Percentiles rank a stretch among this genome's conserved stretches.
Conservation (phyloP, 1,140 invertebrate genomes). For the Probaryconus sp. region DNA sequence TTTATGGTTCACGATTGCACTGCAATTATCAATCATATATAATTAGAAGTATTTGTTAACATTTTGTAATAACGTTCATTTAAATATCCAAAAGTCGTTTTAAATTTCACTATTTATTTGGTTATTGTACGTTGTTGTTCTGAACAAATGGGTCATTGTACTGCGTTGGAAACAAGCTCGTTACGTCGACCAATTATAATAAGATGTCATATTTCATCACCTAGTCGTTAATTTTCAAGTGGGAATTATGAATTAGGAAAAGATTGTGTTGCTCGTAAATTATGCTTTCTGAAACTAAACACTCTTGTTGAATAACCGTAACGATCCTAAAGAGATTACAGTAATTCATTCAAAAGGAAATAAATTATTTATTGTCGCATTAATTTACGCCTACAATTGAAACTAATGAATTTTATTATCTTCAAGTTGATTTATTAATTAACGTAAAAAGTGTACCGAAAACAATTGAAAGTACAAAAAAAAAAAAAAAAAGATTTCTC, state of each 20-base stretch:
- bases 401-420: too few relatives aligned
- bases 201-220: slow-evolving; percentile 34
- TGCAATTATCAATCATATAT: too few relatives aligned
- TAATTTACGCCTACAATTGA: background rate
- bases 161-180: slow-evolving; percentile 13
- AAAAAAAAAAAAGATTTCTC: too few relatives aligned
- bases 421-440: too few relatives aligned
- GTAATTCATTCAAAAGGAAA: background rate
- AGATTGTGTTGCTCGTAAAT: slow-evolving; percentile 4
- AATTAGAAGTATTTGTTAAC: too few relatives aligned
- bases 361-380: slow-evolving; percentile 4
- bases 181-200: slow-evolving; percentile 34
- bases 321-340: background rate
- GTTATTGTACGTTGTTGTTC: background rate
- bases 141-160: slow-evolving; percentile 26
- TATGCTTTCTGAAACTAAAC: background rate
- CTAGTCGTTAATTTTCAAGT: slow-evolving; percentile 26
- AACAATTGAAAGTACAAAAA: too few relatives aligned
- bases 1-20: too few relatives aligned
- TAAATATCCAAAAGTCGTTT: background rate
- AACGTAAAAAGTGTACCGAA: too few relatives aligned
- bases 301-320: background rate
- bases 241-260: slow-evolving; percentile 16
- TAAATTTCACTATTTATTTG: slow-evolving; percentile 16
- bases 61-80: background rate